Evolutionary conservation across 2,888 invertebrate genomes (phyloP).

Genomic region (Entomobrya multifasciata): DNA sequence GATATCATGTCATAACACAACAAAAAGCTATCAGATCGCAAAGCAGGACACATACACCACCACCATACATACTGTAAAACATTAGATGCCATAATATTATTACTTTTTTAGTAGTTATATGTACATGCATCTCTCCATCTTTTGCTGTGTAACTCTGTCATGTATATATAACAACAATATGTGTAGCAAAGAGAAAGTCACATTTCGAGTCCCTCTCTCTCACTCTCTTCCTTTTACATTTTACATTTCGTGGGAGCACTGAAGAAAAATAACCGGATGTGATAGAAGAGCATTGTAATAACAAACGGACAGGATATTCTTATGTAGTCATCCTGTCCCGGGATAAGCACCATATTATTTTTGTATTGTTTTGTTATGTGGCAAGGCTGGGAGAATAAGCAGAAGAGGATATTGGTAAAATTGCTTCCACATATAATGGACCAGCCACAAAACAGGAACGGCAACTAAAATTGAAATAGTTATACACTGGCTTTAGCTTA

Average conservation of each 20-base stretch:
- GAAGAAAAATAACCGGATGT: slow-evolving; percentile 39
- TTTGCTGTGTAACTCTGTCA: background rate
- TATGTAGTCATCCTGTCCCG: slow-evolving; percentile 15
- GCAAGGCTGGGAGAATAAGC: too few relatives aligned
- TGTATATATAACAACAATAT: too few relatives aligned
- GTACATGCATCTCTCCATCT: background rate
- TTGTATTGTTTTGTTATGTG: background rate
- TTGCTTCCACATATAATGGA: slow-evolving; percentile 39
- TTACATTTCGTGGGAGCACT: slow-evolving; percentile 1
- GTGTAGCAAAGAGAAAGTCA: background rate
- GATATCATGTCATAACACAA: slow-evolving; percentile 18
- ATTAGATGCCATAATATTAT: slow-evolving; percentile 11
- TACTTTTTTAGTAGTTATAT: background rate
- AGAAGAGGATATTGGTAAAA: slow-evolving; percentile 31
- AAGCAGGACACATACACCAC: slow-evolving; percentile 5
- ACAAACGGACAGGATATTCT: too few relatives aligned
- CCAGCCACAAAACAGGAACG: background rate
- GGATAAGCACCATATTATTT: slow-evolving; percentile 4
- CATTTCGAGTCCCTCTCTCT: too few relatives aligned
- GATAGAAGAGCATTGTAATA: background rate
- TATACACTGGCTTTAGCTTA: background rate
- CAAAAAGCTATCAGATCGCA: background rate
- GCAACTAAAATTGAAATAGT: background rate
- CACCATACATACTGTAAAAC: background rate
- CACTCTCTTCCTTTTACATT: slow-evolving; percentile 22